Conservation (phyloP, 2,113 vertebrate genomes). For the Ovibos moschatus region DNA sequence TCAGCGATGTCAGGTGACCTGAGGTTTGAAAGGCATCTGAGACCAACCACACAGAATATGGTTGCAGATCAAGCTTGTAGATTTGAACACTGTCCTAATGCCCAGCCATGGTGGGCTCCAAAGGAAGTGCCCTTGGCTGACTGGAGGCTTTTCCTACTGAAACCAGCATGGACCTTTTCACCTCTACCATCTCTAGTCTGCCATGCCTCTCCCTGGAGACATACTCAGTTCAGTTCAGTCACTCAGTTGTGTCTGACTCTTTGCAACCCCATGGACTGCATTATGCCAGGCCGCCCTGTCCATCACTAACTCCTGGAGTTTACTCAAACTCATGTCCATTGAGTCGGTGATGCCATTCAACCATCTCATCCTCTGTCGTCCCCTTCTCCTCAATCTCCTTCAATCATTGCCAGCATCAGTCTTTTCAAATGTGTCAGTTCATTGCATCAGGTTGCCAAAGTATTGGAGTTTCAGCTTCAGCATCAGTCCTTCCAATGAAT, state of each 20-base stretch:
- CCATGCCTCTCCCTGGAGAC: background rate
- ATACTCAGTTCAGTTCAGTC: background rate
- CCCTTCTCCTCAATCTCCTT: background rate
- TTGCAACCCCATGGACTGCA: background rate
- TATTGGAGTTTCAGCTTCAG: background rate
- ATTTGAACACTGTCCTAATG: background rate
- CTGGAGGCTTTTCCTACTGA: background rate
- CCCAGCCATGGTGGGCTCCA: background rate
- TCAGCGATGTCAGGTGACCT: background rate
- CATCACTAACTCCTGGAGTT: background rate
- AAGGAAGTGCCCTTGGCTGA: background rate
- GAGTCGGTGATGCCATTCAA: background rate
- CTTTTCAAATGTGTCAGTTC: background rate
- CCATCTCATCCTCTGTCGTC: background rate
- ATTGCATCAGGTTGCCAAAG: background rate
- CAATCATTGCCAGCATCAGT: background rate
- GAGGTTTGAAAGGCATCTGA: background rate
- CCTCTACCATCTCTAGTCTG: background rate
- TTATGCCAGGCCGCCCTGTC: background rate
- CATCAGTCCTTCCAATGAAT: background rate
- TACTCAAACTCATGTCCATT: background rate
- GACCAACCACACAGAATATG: background rate
- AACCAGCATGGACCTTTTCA: background rate
- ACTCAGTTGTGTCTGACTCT: background rate
- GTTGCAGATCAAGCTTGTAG: background rate